phyloP scores from a whole-genome alignment of 2,888 invertebrate genomes.

The Erpobdella octoculata region DNA sequence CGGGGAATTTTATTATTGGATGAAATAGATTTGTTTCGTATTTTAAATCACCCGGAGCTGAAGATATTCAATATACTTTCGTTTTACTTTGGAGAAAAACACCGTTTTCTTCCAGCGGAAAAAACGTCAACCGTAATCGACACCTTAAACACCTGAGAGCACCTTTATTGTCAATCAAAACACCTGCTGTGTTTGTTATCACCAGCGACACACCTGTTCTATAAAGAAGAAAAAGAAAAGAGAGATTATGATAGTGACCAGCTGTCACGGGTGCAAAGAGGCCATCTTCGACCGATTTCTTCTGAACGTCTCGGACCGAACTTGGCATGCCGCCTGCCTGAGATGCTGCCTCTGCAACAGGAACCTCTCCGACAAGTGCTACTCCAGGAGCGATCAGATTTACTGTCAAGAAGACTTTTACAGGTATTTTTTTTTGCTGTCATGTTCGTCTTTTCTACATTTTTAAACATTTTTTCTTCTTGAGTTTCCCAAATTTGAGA shows the following conservation, averaged over 20 bases:
- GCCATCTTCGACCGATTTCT: slow-evolving; percentile 7
- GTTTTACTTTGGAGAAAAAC: not conserved
- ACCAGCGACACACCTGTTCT: too few relatives aligned
- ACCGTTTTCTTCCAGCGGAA: not conserved
- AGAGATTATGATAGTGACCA: slow-evolving; percentile 7
- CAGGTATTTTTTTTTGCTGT: not conserved
- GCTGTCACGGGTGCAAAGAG: not conserved
- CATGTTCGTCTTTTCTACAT: not conserved
- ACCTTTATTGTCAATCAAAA: too few relatives aligned
- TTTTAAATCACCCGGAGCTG: too few relatives aligned
- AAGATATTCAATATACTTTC: too few relatives aligned
- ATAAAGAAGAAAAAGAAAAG: not conserved
- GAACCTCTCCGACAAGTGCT: not conserved
- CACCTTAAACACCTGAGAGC: too few relatives aligned
- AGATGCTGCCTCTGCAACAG: slow-evolving; percentile 7
- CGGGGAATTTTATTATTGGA: too few relatives aligned
- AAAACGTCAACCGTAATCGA: not conserved
- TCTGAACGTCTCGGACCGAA: not conserved
- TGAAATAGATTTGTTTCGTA: too few relatives aligned
- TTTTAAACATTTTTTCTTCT: not conserved
- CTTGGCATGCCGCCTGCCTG: slow-evolving; percentile 3
- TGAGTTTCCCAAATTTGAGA: not conserved
- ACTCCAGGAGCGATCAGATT: not conserved
- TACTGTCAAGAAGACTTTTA: slow-evolving; percentile 16
- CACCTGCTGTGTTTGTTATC: too few relatives aligned